phyloP scores from a whole-genome alignment of 1,140 invertebrate genomes.

The Agrypnia vestita region DNA sequence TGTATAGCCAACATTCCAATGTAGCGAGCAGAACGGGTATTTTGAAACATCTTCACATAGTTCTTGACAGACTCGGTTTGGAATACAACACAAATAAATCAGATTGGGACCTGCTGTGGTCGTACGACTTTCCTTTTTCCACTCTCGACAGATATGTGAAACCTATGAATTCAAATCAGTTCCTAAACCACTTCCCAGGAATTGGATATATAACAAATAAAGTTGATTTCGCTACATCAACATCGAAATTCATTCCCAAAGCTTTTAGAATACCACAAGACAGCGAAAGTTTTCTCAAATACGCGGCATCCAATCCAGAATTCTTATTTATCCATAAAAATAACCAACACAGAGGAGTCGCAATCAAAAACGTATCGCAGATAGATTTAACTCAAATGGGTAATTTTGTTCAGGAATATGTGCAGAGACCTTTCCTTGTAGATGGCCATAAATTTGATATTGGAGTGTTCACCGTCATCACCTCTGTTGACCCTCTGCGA shows the following conservation, averaged over 20 bases:
- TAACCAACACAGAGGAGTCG: conserved; percentile 92
- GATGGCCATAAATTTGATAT: conserved; percentile 97
- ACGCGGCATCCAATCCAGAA: conserved; percentile 79
- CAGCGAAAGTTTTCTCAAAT: conserved; percentile 81
- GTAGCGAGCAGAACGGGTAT: conserved; percentile 76
- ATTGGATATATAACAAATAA: conserved; percentile 97
- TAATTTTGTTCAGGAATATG: conserved; percentile 94
- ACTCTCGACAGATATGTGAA: conserved; percentile 73
- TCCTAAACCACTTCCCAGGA: conserved; percentile 96
- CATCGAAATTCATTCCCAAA: conserved; percentile 84
- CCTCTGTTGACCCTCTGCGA: conserved; percentile 91
- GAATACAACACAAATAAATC: conserved; percentile 74
- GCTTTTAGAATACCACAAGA: conserved; percentile 92
- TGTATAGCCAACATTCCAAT: conserved; percentile 71
- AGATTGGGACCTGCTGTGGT: conserved; percentile 93
- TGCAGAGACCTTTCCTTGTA: conserved; percentile 86
- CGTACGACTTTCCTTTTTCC: conserved; percentile 93
- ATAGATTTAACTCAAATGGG: conserved; percentile 83
- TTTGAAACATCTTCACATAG: conserved; percentile 84
- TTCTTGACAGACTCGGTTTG: conserved; percentile 84
- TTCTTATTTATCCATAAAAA: conserved; percentile 93
- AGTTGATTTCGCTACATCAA: conserved; percentile 88
- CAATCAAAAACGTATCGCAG: conserved; percentile 80
- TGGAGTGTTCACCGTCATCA: conserved; percentile 94
- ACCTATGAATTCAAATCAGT: conserved; percentile 82